Percentiles rank a stretch among this genome's conserved stretches.
These are phyloP conservation scores for Diadophis punctatus DNA, from an alignment of 2,113 vertebrate species.

Conservation along the genomic window DNA sequence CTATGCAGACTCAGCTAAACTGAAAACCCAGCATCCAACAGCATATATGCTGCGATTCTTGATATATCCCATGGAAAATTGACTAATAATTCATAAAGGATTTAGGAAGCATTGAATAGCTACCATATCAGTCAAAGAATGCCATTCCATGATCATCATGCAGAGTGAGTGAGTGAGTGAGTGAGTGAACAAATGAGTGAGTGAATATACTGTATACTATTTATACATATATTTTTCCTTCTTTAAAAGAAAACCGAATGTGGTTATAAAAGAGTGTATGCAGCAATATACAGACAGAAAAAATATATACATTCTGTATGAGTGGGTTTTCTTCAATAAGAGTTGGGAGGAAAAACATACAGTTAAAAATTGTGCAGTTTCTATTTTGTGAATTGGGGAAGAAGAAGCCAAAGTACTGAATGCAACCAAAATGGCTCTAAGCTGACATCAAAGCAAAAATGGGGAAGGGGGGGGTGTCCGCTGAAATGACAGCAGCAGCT, in stretches of 20 bases:
- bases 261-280: constrained; percentile 33
- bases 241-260: neutral
- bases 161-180: neutral
- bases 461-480: constrained; percentile 71
- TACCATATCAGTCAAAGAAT: constrained; percentile 2
- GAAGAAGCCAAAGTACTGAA: constrained; percentile 65
- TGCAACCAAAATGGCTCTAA: constrained; percentile 76
- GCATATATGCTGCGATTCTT: neutral
- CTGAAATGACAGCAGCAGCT: constrained; percentile 92
- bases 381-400: constrained; percentile 57
- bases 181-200: neutral
- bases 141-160: constrained; percentile 43
- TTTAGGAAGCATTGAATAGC: neutral
- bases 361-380: constrained; percentile 54
- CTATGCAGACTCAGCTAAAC: neutral
- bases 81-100: neutral
- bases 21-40: neutral
- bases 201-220: neutral
- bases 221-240: neutral
- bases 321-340: constrained; percentile 34
- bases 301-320: rapidly evolving
- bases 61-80: neutral
- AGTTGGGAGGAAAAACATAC: constrained; percentile 64
- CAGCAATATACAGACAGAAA: constrained; percentile 25
- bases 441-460: constrained; percentile 87